These are phyloP conservation scores for Halichoerus grypus DNA, from an alignment of 2,113 vertebrate genomes.

Conservation along the genomic window DNA sequence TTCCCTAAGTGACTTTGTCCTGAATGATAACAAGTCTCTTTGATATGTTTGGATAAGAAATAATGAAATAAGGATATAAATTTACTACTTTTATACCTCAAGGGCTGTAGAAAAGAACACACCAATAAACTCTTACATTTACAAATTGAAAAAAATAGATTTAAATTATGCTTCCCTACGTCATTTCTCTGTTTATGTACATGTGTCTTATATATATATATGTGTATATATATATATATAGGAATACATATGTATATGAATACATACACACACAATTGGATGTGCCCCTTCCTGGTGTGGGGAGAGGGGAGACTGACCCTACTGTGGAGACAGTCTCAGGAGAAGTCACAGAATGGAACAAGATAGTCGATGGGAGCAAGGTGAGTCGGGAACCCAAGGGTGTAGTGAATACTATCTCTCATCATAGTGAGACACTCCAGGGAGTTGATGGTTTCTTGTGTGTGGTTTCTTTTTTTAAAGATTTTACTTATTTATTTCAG, in stretches of 20 bases:
- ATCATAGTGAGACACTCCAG: neutral
- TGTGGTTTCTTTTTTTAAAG: too few species aligned
- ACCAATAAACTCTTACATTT: neutral
- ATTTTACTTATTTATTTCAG: too few species aligned
- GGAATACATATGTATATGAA: neutral
- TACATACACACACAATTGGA: too few species aligned
- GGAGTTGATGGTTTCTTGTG: too few species aligned
- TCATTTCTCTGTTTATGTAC: neutral
- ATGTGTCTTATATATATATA: neutral
- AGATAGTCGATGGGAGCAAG: neutral
- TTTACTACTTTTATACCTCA: constrained; percentile 2
- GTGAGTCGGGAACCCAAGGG: neutral
- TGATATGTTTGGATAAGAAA: constrained; percentile 27
- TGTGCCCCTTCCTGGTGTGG: neutral
- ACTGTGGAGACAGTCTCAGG: neutral
- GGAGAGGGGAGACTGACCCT: neutral
- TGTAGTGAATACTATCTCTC: neutral
- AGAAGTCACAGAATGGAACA: neutral
- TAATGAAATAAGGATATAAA: constrained; percentile 25
- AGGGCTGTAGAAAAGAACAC: neutral
- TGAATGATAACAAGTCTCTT: neutral
- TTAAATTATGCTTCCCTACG: neutral
- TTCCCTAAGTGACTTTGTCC: neutral
- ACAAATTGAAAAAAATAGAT: neutral
- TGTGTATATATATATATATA: neutral